Evolutionary conservation across 2,797 vertebrate species (phyloP).

Genomic region (Coregonus suidteri): DNA sequence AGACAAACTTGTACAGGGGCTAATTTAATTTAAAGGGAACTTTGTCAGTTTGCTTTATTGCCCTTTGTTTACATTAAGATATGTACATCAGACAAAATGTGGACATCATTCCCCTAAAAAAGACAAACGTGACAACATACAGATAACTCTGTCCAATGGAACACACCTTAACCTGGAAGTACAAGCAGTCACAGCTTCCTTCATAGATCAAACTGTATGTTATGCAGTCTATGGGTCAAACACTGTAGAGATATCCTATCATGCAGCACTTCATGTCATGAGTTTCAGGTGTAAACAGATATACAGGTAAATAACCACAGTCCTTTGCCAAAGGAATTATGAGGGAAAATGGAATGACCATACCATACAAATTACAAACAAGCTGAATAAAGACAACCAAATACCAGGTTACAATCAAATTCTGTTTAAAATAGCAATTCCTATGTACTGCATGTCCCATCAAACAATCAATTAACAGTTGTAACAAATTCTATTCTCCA

Average conservation of each 20-base stretch:
- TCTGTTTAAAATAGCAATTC: neutral
- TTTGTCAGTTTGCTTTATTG: slow-evolving; percentile 61
- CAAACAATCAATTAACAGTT: neutral
- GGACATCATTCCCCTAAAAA: slow-evolving; percentile 16
- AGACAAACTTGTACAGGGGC: neutral
- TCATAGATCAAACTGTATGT: neutral
- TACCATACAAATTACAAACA: neutral
- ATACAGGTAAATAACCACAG: neutral
- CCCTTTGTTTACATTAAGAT: slow-evolving; percentile 26
- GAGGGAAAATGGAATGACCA: neutral
- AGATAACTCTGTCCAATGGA: neutral
- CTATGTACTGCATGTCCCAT: neutral
- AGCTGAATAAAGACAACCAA: neutral
- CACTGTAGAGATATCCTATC: neutral
- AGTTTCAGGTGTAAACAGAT: neutral
- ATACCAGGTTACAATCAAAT: neutral
- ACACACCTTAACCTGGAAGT: slow-evolving; percentile 18
- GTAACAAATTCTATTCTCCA: neutral
- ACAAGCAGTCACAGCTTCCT: neutral
- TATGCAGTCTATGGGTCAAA: neutral
- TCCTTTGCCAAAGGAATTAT: neutral
- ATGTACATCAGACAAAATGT: slow-evolving; percentile 41
- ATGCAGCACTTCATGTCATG: neutral
- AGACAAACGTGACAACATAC: slow-evolving; percentile 21
- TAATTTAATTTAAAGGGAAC: neutral